A percentile compares a stretch with the other conserved stretches of the same genome.
Evolutionary conservation across 2,113 vertebrate genomes (phyloP).

Genomic region (Epinephelus lanceolatus): DNA sequence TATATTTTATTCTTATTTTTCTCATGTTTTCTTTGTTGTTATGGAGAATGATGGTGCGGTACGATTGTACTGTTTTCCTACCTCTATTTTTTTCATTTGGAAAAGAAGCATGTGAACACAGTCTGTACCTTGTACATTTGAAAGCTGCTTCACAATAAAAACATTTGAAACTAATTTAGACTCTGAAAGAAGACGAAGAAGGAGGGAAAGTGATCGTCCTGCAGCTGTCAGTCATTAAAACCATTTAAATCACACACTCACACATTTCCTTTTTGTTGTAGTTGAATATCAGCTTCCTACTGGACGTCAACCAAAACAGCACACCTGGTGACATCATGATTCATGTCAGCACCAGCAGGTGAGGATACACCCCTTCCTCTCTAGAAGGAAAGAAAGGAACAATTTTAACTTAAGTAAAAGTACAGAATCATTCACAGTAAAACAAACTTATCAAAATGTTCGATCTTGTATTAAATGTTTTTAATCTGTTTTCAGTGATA

Average conservation of each 20-base stretch:
- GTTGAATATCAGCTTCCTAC: conserved; percentile 91
- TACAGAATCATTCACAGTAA: neutral
- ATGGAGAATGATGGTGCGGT: no score
- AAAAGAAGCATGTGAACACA: neutral
- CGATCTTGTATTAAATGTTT: neutral
- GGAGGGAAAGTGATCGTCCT: neutral
- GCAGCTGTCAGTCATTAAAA: neutral
- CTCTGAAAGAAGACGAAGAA: no score
- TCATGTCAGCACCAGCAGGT: conserved; percentile 90
- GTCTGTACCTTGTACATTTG: no score
- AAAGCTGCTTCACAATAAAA: no score
- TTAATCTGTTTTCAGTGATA: conserved; percentile 83
- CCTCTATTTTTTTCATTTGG: no score
- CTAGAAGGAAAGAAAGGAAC: neutral
- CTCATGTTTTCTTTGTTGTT: no score
- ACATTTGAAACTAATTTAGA: no score
- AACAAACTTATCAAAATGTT: neutral
- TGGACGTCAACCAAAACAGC: conserved; percentile 91
- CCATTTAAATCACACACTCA: neutral
- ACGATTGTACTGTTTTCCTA: no score
- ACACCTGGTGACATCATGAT: conserved; percentile 88
- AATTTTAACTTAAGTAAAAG: neutral
- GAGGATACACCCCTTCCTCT: conserved; percentile 23
- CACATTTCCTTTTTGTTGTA: conserved; percentile 67
- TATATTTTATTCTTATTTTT: no score